A percentile compares a stretch with the other conserved stretches of the same genome.
Evolutionary conservation across 2,113 vertebrate species (phyloP).

Genomic region (Cromileptes altivelis): DNA sequence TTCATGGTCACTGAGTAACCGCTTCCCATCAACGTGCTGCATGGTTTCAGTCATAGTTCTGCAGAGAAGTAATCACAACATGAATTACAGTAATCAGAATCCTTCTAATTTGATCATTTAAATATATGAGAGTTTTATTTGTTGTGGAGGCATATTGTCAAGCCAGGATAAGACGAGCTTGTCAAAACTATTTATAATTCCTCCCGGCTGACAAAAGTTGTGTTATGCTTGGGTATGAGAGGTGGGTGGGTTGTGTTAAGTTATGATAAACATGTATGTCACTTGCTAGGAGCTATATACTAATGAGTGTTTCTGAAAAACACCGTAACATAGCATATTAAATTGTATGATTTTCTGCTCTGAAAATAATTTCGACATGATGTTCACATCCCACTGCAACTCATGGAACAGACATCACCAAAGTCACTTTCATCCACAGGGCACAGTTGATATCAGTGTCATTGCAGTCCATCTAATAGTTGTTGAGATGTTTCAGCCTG

Average conservation of each 20-base stretch:
- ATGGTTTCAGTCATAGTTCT: neutral
- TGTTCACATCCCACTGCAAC: conserved; percentile 1
- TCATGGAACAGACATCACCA: neutral
- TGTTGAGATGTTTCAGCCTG: neutral
- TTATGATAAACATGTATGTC: conserved; percentile 6
- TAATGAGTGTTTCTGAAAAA: neutral
- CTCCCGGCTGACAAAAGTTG: conserved; percentile 1
- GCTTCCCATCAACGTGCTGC: no score
- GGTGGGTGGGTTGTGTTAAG: conserved; percentile 2
- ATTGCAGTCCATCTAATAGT: neutral
- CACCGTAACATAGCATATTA: neutral
- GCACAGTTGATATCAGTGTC: neutral
- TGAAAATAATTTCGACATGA: neutral
- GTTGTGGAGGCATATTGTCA: neutral
- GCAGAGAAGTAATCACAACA: neutral
- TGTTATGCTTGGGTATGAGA: neutral
- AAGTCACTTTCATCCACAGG: neutral
- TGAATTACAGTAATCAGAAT: neutral
- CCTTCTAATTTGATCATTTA: neutral
- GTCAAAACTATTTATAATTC: neutral
- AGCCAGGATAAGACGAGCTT: neutral
- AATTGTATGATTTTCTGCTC: conserved; percentile 21
- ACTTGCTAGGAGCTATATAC: neutral
- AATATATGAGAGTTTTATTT: neutral
- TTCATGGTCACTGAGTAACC: neutral